These are phyloP conservation scores for rat (Rattus norvegicus) DNA, from an alignment of 2,113 vertebrate genomes.

Conservation along the genomic window DNA sequence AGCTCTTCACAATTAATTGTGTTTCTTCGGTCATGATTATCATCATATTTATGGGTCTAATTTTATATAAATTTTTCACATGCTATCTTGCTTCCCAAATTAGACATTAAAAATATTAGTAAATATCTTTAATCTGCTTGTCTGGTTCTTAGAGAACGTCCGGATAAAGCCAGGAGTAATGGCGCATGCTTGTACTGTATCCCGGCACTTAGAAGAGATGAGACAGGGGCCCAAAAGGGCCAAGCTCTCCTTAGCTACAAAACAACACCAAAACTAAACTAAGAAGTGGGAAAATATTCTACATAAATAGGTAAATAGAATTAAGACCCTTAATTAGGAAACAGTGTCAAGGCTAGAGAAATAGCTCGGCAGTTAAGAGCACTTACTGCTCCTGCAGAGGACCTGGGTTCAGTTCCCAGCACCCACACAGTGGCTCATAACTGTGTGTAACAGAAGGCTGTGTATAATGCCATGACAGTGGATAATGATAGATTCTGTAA, in stretches of 20 bases:
- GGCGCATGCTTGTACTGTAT: no score
- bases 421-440: background rate
- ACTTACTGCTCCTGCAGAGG: background rate
- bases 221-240: background rate
- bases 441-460: background rate
- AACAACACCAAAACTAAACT: no score
- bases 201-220: background rate
- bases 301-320: background rate
- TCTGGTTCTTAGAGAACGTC: slow-evolving; percentile 15
- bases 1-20: background rate
- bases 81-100: slow-evolving; percentile 9
- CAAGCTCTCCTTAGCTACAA: no score
- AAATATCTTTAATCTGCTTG: background rate
- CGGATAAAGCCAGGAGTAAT: background rate
- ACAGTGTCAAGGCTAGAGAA: background rate
- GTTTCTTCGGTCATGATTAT: slow-evolving; percentile 3
- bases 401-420: background rate
- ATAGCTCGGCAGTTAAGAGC: background rate
- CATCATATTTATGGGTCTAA: background rate
- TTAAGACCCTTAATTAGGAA: background rate
- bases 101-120: background rate
- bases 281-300: background rate
- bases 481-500: background rate
- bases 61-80: background rate
- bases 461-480: background rate